Base-by-base conservation (phyloP, 2,888 invertebrate genomes). In the Vesta saturnalis region DNA sequence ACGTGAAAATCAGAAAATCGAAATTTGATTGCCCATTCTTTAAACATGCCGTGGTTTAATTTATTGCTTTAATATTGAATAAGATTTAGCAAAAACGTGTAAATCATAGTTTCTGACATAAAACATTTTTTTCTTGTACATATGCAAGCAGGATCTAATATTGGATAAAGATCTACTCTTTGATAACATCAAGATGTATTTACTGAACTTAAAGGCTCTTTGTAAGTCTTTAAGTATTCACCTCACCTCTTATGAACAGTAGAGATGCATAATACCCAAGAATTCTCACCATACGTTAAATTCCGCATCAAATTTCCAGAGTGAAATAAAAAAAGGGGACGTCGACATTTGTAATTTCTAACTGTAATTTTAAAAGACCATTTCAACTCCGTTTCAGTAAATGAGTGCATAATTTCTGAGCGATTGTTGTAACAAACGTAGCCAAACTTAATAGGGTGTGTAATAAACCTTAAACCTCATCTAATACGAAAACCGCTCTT, bases 111-210 rank as follows among this genome's bases (percentile, higher is more conserved):
- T n/a, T n/a, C n/a, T n/a, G n/a, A n/a, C n/a, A n/a, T n/a, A n/a
- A n/a, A n/a, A n/a, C n/a, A 83, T 4, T 78, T 56, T 39, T 4
- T 10, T 39, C 39, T 39, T 39, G 23, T 23, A 23, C 23, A 23
- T 3, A 23, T 23, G 23, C 8, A n/a, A 39, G 39, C 12, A 39
- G 39, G 2, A 3, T 39, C 23, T 39, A 39, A 39, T 39, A 39
- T 39, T 39, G 39, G 2, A 8, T n/a, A 39, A 39, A 6, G n/a
- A 39, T 39, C 39, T n/a, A 39, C n/a, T n/a, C 39, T 39, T 39
- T 39, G 39, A n/a, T 39, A 39, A 39, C 8, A 39, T 39, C 39
- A 39, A 39, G n/a, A 39, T 8, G 39, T 39, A 39, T 39, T 39
- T 39, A 39, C 39, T 39, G 39, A 39, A 39, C n/a, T 39, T 39